Percentiles rank a stretch among this genome's conserved stretches.
These are phyloP conservation scores for Teinopalpus imperialis DNA, from an alignment of 2,888 invertebrate genomes.

Conservation along the genomic window DNA sequence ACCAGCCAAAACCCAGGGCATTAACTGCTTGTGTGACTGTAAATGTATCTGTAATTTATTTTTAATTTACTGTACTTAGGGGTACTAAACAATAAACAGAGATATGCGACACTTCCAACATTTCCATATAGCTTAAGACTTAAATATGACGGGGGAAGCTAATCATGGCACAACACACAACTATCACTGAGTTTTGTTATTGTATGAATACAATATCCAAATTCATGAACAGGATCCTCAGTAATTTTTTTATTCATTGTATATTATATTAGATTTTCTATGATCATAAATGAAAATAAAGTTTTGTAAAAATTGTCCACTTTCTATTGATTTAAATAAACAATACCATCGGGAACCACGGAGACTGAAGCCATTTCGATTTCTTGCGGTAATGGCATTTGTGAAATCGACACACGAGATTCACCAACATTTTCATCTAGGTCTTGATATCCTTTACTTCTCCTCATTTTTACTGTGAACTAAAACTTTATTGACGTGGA, in stretches of 20 bases:
- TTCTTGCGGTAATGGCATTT: conserved; percentile 83
- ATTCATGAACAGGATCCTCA: not conserved
- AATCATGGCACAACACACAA: not conserved
- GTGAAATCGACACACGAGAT: conserved; percentile 51
- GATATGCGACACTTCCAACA: no score
- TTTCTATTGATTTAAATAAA: not conserved
- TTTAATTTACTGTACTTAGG: not conserved
- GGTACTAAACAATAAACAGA: no score
- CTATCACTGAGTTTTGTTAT: no score
- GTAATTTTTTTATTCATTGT: no score
- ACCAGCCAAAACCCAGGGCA: conserved; percentile 93
- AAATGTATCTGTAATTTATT: conserved; percentile 86
- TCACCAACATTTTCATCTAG: conserved; percentile 75
- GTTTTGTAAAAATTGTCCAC: no score
- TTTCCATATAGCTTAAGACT: no score
- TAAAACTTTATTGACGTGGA: conserved; percentile 59
- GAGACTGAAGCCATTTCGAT: conserved; percentile 91
- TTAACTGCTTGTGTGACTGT: conserved; percentile 94
- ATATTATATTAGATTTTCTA: no score
- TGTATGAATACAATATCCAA: not conserved
- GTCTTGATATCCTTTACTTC: conserved; percentile 83
- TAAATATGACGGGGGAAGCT: no score
- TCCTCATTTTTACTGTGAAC: conserved; percentile 59
- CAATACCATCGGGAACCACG: conserved; percentile 91
- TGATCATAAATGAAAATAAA: no score